A percentile compares a stretch with the other conserved stretches of the same genome.
phyloP scores from a whole-genome alignment of 2,888 invertebrate genomes.

The Rhorus exstirpatorius region DNA sequence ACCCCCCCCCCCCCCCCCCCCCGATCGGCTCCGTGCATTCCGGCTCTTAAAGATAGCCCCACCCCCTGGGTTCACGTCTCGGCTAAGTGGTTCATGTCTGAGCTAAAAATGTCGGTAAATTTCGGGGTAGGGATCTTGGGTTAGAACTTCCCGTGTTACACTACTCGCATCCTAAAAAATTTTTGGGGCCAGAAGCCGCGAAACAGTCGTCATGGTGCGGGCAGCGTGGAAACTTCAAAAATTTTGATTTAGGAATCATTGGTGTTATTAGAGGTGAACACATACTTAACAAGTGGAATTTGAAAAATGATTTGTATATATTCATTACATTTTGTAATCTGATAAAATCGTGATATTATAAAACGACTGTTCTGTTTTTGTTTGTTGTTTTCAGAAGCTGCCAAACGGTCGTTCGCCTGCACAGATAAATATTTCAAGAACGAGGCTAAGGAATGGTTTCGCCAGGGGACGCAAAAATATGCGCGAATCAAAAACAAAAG shows the following conservation, averaged over 20 bases:
- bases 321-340: conserved; percentile 3
- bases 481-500: background rate
- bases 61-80: too few relatives aligned
- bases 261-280: background rate
- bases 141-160: too few relatives aligned
- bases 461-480: conserved; percentile 1
- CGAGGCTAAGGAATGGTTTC: conserved; percentile 3
- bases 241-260: background rate
- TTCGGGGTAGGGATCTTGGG: too few relatives aligned
- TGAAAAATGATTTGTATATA: background rate
- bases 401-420: background rate
- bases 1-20: too few relatives aligned
- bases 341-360: background rate
- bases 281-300: background rate
- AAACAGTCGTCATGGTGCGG: conserved; percentile 14
- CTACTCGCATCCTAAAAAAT: background rate
- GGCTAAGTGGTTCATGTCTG: too few relatives aligned
- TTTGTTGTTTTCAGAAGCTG: conserved; percentile 2
- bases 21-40: too few relatives aligned
- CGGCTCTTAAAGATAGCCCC: too few relatives aligned
- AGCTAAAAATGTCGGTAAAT: too few relatives aligned
- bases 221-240: conserved; percentile 3
- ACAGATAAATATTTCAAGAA: conserved; percentile 5
- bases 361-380: conserved; percentile 1
- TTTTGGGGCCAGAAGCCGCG: conserved; percentile 1